Evolutionary conservation across 2,113 vertebrate genomes (phyloP).

Genomic region (Opisthocomus hoazin): DNA sequence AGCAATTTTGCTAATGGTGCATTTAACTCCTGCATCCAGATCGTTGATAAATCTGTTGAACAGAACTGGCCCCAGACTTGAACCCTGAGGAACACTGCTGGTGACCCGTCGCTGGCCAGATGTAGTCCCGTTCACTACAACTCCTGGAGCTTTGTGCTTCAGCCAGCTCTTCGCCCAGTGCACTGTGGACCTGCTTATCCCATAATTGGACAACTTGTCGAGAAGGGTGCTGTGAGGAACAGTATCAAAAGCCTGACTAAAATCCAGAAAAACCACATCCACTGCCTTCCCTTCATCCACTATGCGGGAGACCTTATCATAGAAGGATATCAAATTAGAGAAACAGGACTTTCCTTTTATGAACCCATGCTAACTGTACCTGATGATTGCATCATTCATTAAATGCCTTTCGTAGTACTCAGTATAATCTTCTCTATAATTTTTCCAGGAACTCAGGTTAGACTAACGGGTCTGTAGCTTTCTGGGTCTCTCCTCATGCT

Average conservation of each 20-base stretch:
- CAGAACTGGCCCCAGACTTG: no score
- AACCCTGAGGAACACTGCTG: no score
- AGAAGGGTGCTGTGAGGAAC: background rate
- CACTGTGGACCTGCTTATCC: no score
- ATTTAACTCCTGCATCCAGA: no score
- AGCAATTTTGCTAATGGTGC: no score
- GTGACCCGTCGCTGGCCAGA: no score
- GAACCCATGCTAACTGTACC: background rate
- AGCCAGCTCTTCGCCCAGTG: no score
- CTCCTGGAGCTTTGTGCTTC: no score
- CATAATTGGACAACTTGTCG: no score
- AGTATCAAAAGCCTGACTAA: background rate
- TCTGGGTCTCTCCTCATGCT: background rate
- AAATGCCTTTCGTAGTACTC: background rate
- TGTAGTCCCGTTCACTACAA: no score
- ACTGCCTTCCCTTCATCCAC: background rate
- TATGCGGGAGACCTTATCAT: background rate
- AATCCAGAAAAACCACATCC: background rate
- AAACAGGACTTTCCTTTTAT: background rate
- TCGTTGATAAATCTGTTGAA: no score
- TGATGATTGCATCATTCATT: background rate
- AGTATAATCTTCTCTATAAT: background rate
- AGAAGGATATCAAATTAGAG: background rate
- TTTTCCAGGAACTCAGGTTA: background rate
- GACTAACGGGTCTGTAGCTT: background rate